Percentiles rank a stretch among this genome's conserved stretches.
Evolutionary conservation across 2,113 vertebrate genomes (phyloP).

Genomic region (Probosciger aterrimus): DNA sequence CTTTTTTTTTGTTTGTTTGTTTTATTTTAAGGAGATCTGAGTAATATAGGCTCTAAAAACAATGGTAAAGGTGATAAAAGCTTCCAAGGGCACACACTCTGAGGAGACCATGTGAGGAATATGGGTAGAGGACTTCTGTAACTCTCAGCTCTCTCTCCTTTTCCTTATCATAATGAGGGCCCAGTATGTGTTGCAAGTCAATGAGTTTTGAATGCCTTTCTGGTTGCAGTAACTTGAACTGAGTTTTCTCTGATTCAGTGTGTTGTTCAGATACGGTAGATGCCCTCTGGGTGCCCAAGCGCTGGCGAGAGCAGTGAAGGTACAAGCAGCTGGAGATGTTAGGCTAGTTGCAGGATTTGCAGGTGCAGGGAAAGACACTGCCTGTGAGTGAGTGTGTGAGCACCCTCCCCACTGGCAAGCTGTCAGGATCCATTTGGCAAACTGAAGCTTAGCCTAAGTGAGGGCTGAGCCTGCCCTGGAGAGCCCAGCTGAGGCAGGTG

Average conservation of each 20-base stretch:
- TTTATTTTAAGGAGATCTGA: not conserved
- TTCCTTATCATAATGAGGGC: not conserved
- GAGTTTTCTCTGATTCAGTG: not conserved
- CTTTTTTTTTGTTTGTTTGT: not conserved
- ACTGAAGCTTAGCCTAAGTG: not conserved
- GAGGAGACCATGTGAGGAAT: not conserved
- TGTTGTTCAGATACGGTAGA: not conserved
- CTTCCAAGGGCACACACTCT: not conserved
- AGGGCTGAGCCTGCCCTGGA: not conserved
- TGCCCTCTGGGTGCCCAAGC: not conserved
- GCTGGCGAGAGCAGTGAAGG: not conserved
- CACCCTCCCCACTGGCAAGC: not conserved
- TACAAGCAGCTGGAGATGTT: not conserved
- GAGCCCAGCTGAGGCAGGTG: not conserved
- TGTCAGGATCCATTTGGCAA: conserved; percentile 3
- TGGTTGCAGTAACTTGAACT: not conserved
- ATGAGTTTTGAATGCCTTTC: not conserved
- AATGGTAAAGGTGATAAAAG: not conserved
- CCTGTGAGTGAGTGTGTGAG: not conserved
- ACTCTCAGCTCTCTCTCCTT: not conserved
- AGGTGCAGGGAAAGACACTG: not conserved
- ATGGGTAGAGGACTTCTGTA: not conserved
- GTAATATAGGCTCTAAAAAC: not conserved
- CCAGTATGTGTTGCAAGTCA: not conserved
- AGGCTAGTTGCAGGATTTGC: not conserved